Percentiles rank a stretch among this genome's conserved stretches.
phyloP scores from a whole-genome alignment of 2,888 invertebrate species.

The Conchocele bisecta region DNA sequence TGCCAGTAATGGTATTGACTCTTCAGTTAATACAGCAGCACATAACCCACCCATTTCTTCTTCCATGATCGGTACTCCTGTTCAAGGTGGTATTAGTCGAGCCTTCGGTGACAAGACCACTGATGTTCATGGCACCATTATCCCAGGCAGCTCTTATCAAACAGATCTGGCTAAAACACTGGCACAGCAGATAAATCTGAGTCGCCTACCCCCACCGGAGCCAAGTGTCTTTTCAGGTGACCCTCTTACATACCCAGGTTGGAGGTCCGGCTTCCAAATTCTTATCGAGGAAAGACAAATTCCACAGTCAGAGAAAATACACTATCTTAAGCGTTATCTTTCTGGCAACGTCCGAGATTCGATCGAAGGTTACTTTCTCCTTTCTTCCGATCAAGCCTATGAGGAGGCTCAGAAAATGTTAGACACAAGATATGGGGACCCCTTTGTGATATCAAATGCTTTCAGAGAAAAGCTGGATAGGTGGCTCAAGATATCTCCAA shows the following conservation, averaged over 20 bases:
- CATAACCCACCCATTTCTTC: too few species aligned
- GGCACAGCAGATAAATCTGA: conserved; percentile 23
- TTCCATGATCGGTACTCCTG: too few species aligned
- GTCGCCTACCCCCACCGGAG: conserved; percentile 41
- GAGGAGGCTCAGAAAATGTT: conserved; percentile 36
- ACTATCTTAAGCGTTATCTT: conserved; percentile 26
- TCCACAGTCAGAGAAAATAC: conserved; percentile 25
- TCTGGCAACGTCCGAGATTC: conserved; percentile 4
- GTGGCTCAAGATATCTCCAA: conserved; percentile 35
- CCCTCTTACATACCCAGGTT: conserved; percentile 13
- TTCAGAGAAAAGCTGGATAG: conserved; percentile 43
- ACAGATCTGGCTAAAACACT: conserved; percentile 10
- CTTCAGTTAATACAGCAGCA: too few species aligned
- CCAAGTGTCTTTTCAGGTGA: conserved; percentile 41
- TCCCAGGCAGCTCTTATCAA: too few species aligned
- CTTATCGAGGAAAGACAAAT: conserved; percentile 32
- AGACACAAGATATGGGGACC: conserved; percentile 44
- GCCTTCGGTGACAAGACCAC: too few species aligned
- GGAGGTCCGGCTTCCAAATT: conserved; percentile 27
- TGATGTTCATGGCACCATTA: too few species aligned
- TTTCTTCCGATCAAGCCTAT: conserved; percentile 26
- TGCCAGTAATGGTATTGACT: too few species aligned
- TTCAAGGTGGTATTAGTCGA: too few species aligned
- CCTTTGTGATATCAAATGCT: conserved; percentile 34
- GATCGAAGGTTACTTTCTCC: conserved; percentile 11